Percentiles rank a stretch among this genome's conserved stretches.
Evolutionary conservation across 2,797 vertebrate genomes (phyloP).

Genomic region (Thunnus albacares): DNA sequence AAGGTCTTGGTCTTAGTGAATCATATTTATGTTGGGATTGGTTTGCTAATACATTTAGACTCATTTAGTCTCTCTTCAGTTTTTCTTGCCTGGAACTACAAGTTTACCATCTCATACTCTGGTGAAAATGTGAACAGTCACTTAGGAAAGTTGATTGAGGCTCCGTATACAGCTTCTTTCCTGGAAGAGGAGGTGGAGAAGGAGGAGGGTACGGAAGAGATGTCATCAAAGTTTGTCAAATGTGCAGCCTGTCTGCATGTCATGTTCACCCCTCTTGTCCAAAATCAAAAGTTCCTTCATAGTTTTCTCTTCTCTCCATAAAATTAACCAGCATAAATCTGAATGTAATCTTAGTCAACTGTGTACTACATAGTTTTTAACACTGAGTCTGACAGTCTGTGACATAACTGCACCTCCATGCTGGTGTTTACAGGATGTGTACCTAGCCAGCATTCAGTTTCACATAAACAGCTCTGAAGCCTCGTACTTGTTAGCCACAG

Average conservation of each 20-base stretch:
- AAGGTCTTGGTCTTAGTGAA: not conserved
- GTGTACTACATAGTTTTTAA: not conserved
- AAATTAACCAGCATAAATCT: not conserved
- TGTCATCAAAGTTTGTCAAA: not conserved
- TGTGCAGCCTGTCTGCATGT: no score
- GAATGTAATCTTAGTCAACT: not conserved
- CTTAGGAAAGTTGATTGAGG: not conserved
- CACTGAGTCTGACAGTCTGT: not conserved
- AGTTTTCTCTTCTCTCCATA: not conserved
- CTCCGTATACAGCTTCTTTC: not conserved
- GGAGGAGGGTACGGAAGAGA: not conserved
- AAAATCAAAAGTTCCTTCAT: not conserved
- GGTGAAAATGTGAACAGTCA: not conserved
- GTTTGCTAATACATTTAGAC: not conserved
- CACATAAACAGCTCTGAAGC: conserved; percentile 41
- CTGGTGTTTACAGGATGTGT: conserved; percentile 41
- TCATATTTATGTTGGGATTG: not conserved
- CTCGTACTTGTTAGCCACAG: not conserved
- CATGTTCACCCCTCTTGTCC: not conserved
- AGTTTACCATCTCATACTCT: not conserved
- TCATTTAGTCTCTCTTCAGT: not conserved
- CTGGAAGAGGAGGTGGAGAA: not conserved
- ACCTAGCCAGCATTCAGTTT: conserved; percentile 27
- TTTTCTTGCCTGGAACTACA: conserved; percentile 1
- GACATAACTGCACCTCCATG: not conserved